Base-by-base conservation (phyloP, 2,113 vertebrate genomes). In the Neodon shergylaensis region DNA sequence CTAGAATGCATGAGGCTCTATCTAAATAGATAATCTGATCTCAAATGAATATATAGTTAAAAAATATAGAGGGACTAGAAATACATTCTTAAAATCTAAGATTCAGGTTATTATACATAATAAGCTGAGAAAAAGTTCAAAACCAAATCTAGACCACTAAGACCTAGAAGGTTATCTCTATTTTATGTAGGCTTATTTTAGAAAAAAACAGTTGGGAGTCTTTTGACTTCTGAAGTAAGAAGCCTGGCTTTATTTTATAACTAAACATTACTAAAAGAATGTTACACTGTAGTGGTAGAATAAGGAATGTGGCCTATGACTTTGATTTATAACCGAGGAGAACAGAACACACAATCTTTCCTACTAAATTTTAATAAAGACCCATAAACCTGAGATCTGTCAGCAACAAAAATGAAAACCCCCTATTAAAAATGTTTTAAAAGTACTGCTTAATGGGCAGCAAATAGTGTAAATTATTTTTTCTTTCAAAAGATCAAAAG, bases 211-310 rank as follows among this genome's bases (percentile, higher is more conserved):
- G 13, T 54, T 66, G 8, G 12, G 6, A 36, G 0, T 72, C 76
- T 4, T 5, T 77, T 66, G 76, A 0, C 49, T 73, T 70, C 2
- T 84, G 24, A 92, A 0, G 1, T n/a, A 90, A 39, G 6, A 42
- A 5, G 9, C 3, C 39, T 52, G 79, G 61, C 3, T 90, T 81
- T 95, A 88, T 68, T 63, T 87, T 54, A 28, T 73, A 47, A 49
- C 22, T 44, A 6, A 87, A 79, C 8, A 49, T 91, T 74, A 92
- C 54, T 92, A 93, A 68, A 87, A 72, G 28, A 79, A 88, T 92
- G 12, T 73, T 86, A 12, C 13, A 39, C 6, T 86, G n/a, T 22
- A 87, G 65, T 22, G 73, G 1, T 19, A 79, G 88, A 70, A 77
- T 72, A 36, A 33, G 2, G 31, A 92, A 74, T 54, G 9, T 14